Base-by-base conservation (phyloP, 2,797 vertebrate genomes). In the Lacerta bilineata region DNA sequence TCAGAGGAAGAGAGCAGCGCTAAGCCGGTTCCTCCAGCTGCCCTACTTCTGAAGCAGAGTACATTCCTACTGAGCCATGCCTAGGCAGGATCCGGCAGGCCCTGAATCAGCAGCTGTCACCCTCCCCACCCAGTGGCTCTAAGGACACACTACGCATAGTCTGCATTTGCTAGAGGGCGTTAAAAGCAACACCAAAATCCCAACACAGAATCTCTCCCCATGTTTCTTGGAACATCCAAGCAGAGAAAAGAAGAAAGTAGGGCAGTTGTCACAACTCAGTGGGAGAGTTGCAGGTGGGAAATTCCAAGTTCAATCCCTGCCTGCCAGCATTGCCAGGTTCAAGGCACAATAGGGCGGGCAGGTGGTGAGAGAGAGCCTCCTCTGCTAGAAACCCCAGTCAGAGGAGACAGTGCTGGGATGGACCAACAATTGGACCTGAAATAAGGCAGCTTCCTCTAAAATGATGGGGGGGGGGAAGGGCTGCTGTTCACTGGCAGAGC, bases 1-100 rank as follows among this genome's bases (percentile, higher is more conserved):
- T 11, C 84, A 50, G 66, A 64, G 76, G 76, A 83, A 27, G 43
- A 33, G 20, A 17, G 61, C 15, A 7, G 10, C 66, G 64, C 10
- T 64, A 23, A 80, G 20, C 87, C 15, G 50, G 87, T 88, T 84
- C 43, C 43, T 88, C 87, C 75, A 8, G 76, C 83, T 27, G n/a
- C 36, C 41, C 87, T 43, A 10, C 87, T 80, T 64, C 3, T 33
- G 13, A n/a, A n/a, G 25, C 43, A 43, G 61, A 23, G 61, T 3
- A 33, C 7, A 4, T 29, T 20, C 59, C n/a, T 0, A 15, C 33
- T 2, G 41, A 20, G 69, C 80, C 23, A 0, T 33, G 87, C 3
- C 36, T 17, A 33, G 76, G 66, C 87, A 80, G 36, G 82, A 41
- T 15, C 15, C 1, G 4, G 78, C 85, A 41, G 25, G 68, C 10